Evolutionary conservation across 2,797 vertebrate genomes (phyloP).

Genomic region (Chloroceryle inda): DNA sequence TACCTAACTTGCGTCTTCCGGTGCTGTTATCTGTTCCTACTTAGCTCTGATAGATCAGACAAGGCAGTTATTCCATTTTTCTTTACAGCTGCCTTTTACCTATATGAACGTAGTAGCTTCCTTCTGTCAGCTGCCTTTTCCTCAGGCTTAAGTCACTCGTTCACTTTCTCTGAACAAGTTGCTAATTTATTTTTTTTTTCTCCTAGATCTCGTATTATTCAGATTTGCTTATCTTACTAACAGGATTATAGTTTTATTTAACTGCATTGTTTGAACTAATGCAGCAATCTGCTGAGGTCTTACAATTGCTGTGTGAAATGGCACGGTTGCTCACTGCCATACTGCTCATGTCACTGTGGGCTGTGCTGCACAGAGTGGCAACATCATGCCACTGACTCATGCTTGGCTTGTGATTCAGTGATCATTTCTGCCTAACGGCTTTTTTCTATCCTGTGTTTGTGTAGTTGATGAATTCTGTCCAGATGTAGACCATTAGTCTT

Average conservation of each 20-base stretch:
- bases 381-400: not conserved
- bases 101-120: not conserved
- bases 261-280: not conserved
- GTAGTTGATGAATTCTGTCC: not conserved
- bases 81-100: not conserved
- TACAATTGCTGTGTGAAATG: not conserved
- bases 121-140: not conserved
- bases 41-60: not conserved
- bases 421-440: not conserved
- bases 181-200: not conserved
- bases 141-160: not conserved
- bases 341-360: not conserved
- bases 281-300: not conserved
- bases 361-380: not conserved
- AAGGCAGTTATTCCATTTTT: not conserved
- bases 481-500: not conserved
- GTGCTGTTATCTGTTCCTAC: not conserved
- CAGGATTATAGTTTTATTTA: not conserved
- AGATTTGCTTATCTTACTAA: not conserved
- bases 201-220: not conserved
- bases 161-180: not conserved
- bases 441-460: not conserved
- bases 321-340: not conserved
- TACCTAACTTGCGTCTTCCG: not conserved
- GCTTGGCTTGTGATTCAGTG: conserved; percentile 5